Conservation (phyloP, 23 tunicate genomes). For the Styela clava region DNA sequence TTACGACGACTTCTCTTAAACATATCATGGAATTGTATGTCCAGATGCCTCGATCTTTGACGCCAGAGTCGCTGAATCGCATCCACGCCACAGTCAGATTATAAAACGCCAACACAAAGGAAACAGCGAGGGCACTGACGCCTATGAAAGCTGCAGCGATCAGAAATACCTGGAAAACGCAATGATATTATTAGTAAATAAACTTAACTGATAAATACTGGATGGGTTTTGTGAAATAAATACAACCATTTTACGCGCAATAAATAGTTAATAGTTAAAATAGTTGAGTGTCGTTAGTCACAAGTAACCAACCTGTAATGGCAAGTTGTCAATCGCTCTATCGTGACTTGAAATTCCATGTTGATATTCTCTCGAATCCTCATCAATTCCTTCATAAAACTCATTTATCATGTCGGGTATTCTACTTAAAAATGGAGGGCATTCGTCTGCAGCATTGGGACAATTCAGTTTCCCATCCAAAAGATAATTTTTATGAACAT, state of each 20-base stretch:
- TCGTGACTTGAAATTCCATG: constrained; percentile 24
- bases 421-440: constrained; percentile 11
- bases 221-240: too few species aligned
- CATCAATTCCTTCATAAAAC: constrained; percentile 1
- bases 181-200: too few species aligned
- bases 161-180: constrained; percentile 14
- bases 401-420: neutral
- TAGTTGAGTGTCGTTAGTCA: too few species aligned
- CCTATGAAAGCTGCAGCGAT: constrained; percentile 17
- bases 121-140: constrained; percentile 14
- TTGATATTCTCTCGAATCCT: neutral
- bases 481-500: too few species aligned
- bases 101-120: constrained; percentile 17
- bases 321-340: constrained; percentile 6
- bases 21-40: neutral
- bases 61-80: neutral
- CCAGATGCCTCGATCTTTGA: neutral
- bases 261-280: too few species aligned
- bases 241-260: too few species aligned
- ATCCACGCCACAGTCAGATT: constrained; percentile 18
- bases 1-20: constrained; percentile 24
- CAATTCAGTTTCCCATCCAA: constrained; percentile 13
- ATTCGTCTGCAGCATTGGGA: constrained; percentile 14
- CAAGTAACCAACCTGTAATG: constrained; percentile 21
- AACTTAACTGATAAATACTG: too few species aligned